These are phyloP conservation scores for Drosophila eugracilis DNA, from an alignment of 1,140 invertebrate species.

Conservation along the genomic window DNA sequence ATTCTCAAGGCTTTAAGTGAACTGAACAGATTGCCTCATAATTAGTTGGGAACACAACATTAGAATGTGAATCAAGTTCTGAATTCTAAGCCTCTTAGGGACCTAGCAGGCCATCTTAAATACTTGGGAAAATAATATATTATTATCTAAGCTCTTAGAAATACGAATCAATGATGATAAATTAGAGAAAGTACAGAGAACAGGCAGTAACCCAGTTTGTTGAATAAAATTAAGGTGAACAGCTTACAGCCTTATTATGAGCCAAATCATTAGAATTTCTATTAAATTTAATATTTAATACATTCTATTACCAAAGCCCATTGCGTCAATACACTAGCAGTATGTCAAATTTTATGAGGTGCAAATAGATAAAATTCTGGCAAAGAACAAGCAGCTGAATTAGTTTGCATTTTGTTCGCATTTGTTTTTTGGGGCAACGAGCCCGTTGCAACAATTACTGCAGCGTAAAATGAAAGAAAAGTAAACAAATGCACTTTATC, in stretches of 20 bases:
- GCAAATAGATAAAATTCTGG: not conserved
- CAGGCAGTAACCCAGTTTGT: not conserved
- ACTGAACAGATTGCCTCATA: slow-evolving; percentile 18
- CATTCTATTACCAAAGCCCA: not conserved
- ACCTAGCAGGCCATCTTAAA: slow-evolving; percentile 1
- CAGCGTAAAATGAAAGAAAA: slow-evolving; percentile 24
- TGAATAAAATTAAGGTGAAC: not conserved
- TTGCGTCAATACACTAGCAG: not conserved
- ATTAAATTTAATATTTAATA: not conserved
- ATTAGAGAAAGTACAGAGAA: not conserved
- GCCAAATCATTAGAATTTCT: not conserved
- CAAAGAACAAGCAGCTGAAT: not conserved
- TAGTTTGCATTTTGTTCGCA: slow-evolving; percentile 1
- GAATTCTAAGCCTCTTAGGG: slow-evolving; percentile 6
- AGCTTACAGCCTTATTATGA: not conserved
- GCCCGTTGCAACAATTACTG: slow-evolving; percentile 44
- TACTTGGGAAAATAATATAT: not conserved
- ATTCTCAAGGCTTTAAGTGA: slow-evolving; percentile 9
- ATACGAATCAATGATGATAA: not conserved
- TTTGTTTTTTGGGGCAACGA: slow-evolving; percentile 29
- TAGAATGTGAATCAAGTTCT: slow-evolving; percentile 6
- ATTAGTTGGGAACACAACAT: slow-evolving; percentile 14
- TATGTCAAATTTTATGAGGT: not conserved
- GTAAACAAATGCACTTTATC: slow-evolving; percentile 63
- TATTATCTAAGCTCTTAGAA: not conserved